A percentile compares a stretch with the other conserved stretches of the same genome.
phyloP scores from a whole-genome alignment of 2,113 vertebrate genomes.

The Dromiciops gliroides region DNA sequence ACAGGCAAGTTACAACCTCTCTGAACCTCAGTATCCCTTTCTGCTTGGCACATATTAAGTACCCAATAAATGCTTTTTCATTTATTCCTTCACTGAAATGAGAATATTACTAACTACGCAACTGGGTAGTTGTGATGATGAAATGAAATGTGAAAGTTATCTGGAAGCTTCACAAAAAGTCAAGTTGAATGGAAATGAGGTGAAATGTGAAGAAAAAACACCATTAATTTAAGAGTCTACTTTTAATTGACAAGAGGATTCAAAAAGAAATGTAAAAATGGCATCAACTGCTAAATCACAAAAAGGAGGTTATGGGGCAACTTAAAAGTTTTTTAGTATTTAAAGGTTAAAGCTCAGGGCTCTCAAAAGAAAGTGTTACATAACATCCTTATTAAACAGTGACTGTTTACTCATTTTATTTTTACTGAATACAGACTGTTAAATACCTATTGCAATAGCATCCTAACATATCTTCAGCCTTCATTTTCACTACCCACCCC shows the following conservation, averaged over 20 bases:
- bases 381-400: neutral
- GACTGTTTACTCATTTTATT: neutral
- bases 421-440: neutral
- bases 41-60: neutral
- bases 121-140: slow-evolving; percentile 6
- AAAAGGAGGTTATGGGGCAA: neutral
- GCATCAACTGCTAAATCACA: neutral
- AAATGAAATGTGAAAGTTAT: neutral
- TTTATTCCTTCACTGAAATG: slow-evolving; percentile 12
- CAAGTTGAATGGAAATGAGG: neutral
- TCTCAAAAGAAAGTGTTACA: neutral
- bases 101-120: slow-evolving; percentile 4
- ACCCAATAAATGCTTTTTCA: neutral
- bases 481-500: neutral
- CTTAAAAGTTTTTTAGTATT: neutral
- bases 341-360: neutral
- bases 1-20: neutral
- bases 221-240: neutral
- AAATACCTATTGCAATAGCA: neutral
- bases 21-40: neutral
- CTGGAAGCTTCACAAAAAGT: neutral
- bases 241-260: neutral
- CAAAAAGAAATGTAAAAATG: neutral
- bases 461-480: neutral
- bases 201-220: neutral